Conservation (phyloP, 92 coral and sea anemone species). For the Pocillopora meandrina region DNA sequence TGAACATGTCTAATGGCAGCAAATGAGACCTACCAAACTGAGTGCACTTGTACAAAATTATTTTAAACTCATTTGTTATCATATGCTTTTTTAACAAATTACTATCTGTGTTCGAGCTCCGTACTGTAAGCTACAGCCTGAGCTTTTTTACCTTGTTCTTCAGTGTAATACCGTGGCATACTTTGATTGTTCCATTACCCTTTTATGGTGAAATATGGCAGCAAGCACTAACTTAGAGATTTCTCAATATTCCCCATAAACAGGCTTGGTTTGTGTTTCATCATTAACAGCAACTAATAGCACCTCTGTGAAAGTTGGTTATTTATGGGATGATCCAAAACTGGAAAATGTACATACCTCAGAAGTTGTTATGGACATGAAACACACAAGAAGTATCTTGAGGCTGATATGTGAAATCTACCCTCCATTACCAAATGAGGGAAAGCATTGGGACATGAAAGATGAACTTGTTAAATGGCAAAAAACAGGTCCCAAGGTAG, state of each 20-base stretch:
- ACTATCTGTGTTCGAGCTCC: too few species aligned
- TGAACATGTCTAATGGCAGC: too few species aligned
- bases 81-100: too few species aligned
- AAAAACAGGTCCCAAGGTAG: slow-evolving; percentile 60
- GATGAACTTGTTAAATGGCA: slow-evolving; percentile 75
- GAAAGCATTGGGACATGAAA: slow-evolving; percentile 54
- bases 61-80: too few species aligned
- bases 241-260: not conserved
- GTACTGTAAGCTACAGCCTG: too few species aligned
- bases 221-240: too few species aligned
- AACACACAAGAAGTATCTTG: slow-evolving; percentile 37
- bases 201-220: too few species aligned
- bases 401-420: slow-evolving; percentile 74
- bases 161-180: too few species aligned
- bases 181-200: too few species aligned
- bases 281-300: slow-evolving; percentile 46
- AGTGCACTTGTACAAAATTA: too few species aligned
- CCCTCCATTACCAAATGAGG: slow-evolving; percentile 78
- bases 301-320: slow-evolving; percentile 77
- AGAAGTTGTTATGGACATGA: slow-evolving; percentile 59
- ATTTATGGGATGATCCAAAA: slow-evolving; percentile 73
- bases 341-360: slow-evolving; percentile 60
- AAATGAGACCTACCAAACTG: too few species aligned
- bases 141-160: too few species aligned
- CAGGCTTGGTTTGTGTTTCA: slow-evolving; percentile 15